A percentile compares a stretch with the other conserved stretches of the same genome.
phyloP scores from a whole-genome alignment of 2,797 vertebrate species.

The Acanthiza pusilla region DNA sequence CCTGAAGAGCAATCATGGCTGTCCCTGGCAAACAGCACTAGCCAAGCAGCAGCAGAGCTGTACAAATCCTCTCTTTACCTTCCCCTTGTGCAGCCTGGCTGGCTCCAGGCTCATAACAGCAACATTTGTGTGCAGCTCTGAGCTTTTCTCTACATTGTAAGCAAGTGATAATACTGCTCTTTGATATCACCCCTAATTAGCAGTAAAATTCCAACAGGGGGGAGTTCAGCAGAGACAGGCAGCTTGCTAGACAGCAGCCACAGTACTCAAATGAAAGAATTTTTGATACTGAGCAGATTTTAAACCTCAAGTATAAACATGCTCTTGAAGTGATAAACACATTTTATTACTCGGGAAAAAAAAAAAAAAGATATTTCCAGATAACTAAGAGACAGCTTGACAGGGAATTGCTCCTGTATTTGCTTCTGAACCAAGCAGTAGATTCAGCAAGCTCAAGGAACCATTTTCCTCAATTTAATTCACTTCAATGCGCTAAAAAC shows the following conservation, averaged over 20 bases:
- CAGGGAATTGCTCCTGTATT: not conserved
- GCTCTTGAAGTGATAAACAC: slow-evolving; percentile 6
- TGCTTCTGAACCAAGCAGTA: not conserved
- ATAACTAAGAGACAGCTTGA: slow-evolving; percentile 21
- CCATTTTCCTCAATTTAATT: not conserved
- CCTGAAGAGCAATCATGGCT: not conserved
- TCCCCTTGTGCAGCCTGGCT: not conserved
- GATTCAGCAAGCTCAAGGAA: slow-evolving; percentile 13
- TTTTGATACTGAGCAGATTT: not conserved
- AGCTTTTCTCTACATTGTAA: not conserved
- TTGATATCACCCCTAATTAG: not conserved
- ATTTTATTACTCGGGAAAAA: not conserved
- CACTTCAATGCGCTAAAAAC: not conserved
- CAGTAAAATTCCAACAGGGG: not conserved
- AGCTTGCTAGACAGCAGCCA: slow-evolving; percentile 39
- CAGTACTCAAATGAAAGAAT: not conserved
- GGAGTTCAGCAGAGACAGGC: not conserved
- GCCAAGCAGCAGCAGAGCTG: not conserved
- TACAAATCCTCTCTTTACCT: not conserved
- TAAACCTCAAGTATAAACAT: not conserved
- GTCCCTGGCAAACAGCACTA: not conserved
- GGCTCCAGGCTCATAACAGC: not conserved
- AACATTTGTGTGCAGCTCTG: not conserved
- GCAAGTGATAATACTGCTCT: not conserved
- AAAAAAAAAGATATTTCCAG: not conserved